Percentiles rank a stretch among this genome's conserved stretches.
phyloP scores from a whole-genome alignment of 2,113 vertebrate genomes.

The Notothenia rossii region DNA sequence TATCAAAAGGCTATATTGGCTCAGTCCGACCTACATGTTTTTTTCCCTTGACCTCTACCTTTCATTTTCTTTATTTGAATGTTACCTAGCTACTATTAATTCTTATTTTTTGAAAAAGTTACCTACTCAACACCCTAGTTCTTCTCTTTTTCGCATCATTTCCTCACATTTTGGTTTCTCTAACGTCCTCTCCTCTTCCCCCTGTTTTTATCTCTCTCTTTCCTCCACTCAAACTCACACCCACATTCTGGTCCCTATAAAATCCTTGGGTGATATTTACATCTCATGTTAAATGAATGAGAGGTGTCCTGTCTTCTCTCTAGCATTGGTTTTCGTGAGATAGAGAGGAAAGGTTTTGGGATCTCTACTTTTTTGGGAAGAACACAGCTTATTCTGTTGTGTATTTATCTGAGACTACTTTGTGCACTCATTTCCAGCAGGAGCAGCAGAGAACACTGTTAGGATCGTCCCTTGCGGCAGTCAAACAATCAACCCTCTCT shows the following conservation, averaged over 20 bases:
- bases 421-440: slow-evolving; percentile 11
- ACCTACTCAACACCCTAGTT: background rate
- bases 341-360: slow-evolving; percentile 23
- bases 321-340: slow-evolving; percentile 17
- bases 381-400: background rate
- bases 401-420: slow-evolving; percentile 14
- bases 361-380: slow-evolving; percentile 14
- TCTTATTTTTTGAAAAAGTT: background rate
- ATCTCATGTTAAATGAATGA: slow-evolving; percentile 73
- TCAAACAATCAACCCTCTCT: background rate
- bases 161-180: slow-evolving; percentile 29
- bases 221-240: slow-evolving; percentile 22
- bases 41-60: slow-evolving; percentile 10
- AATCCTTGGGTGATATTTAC: slow-evolving; percentile 52
- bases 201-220: background rate
- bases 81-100: background rate
- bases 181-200: slow-evolving; percentile 4
- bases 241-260: slow-evolving; percentile 32
- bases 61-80: background rate
- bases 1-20: slow-evolving; percentile 44
- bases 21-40: slow-evolving; percentile 16
- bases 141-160: background rate
- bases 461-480: background rate
- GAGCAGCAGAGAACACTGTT: background rate
- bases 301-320: slow-evolving; percentile 44